Evolutionary conservation across 2,113 vertebrate genomes (phyloP).

Genomic region (Tragelaphus buxtoni): DNA sequence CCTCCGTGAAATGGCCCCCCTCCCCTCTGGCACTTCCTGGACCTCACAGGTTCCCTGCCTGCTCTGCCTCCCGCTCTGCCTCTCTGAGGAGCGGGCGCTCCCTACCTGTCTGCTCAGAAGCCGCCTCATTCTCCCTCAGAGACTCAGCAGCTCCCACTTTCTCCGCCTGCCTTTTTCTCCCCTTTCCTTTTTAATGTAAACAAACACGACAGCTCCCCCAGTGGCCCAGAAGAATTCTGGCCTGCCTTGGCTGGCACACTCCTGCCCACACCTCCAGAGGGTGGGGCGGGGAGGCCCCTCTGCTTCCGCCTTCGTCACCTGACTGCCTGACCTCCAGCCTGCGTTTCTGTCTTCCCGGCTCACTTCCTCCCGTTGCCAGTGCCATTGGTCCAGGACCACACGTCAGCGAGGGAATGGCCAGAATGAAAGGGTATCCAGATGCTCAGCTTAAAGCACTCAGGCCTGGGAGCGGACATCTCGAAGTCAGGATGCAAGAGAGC

Average conservation of each 20-base stretch:
- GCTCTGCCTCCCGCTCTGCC: not conserved
- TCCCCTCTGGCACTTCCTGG: not conserved
- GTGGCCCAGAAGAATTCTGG: not conserved
- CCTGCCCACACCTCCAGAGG: not conserved
- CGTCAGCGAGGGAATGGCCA: not conserved
- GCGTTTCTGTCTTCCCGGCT: not conserved
- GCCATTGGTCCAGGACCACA: not conserved
- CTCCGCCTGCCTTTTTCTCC: not conserved
- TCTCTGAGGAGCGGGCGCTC: not conserved
- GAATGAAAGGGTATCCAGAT: not conserved
- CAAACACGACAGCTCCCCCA: slow-evolving; percentile 25
- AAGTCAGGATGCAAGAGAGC: not conserved
- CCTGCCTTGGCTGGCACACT: not conserved
- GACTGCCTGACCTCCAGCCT: not conserved
- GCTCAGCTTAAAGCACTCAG: not conserved
- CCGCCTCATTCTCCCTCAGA: not conserved
- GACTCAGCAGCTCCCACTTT: not conserved
- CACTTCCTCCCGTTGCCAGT: not conserved
- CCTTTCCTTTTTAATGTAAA: slow-evolving; percentile 10
- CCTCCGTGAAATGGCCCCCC: not conserved
- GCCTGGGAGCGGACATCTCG: not conserved
- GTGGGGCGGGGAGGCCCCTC: not conserved
- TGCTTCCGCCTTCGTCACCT: not conserved
- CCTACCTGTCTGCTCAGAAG: not conserved
- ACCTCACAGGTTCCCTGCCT: not conserved